Evolutionary conservation across 2,113 vertebrate species (phyloP).

Genomic region (Vireo altiloquus): DNA sequence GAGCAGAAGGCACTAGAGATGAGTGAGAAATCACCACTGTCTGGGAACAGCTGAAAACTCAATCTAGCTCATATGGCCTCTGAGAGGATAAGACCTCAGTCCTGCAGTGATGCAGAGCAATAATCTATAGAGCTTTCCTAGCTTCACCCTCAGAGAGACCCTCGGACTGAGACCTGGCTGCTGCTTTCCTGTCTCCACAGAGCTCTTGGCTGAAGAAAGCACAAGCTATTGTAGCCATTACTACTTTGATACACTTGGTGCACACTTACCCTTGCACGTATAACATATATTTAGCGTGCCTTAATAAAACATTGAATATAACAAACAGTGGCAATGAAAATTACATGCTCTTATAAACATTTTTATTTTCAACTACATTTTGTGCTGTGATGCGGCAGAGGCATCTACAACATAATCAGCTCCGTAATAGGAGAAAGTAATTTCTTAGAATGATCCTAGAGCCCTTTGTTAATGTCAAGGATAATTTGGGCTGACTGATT

Average conservation of each 20-base stretch:
- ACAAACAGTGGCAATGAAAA: slow-evolving; percentile 48
- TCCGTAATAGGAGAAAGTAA: slow-evolving; percentile 41
- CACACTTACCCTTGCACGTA: background rate
- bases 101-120: background rate
- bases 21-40: background rate
- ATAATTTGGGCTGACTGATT: slow-evolving; percentile 69
- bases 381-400: background rate
- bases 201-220: background rate
- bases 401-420: slow-evolving; percentile 35
- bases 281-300: slow-evolving; percentile 2
- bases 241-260: background rate
- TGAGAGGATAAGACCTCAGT: background rate
- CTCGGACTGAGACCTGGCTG: background rate
- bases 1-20: background rate
- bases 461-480: slow-evolving; percentile 65
- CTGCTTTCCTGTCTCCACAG: background rate
- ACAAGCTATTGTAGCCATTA: background rate
- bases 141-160: background rate
- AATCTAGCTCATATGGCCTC: background rate
- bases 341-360: background rate
- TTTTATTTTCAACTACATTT: slow-evolving; percentile 24
- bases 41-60: background rate
- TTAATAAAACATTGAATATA: background rate
- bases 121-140: background rate
- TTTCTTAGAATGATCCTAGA: slow-evolving; percentile 59